Conservation (phyloP, 1,140 invertebrate genomes). For the Trachelipus rathkii region DNA sequence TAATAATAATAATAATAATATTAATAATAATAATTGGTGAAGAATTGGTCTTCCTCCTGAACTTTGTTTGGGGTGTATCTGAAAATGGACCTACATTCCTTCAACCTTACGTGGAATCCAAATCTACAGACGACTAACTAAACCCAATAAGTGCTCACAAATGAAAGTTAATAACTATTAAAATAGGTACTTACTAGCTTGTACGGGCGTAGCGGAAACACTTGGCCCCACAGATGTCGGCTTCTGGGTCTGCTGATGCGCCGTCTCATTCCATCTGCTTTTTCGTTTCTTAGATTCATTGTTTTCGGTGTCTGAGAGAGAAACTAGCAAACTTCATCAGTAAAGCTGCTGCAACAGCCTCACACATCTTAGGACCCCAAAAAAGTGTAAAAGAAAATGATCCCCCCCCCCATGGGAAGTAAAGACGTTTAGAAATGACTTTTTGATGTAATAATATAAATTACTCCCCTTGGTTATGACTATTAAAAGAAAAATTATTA, state of each 20-base stretch:
- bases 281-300: neutral
- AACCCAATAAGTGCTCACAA: too few relatives aligned
- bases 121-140: too few relatives aligned
- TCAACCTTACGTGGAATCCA: too few relatives aligned
- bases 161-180: neutral
- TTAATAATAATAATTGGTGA: too few relatives aligned
- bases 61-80: too few relatives aligned
- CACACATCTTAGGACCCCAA: conserved; percentile 1
- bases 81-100: too few relatives aligned
- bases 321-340: conserved; percentile 12
- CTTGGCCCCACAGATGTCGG: neutral
- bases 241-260: neutral
- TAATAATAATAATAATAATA: too few relatives aligned
- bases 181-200: neutral
- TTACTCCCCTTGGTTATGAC: too few relatives aligned
- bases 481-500: too few relatives aligned
- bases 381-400: neutral
- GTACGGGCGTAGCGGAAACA: neutral
- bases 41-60: too few relatives aligned
- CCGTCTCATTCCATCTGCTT: neutral
- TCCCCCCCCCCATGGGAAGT: neutral
- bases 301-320: neutral
- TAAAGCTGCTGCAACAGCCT: neutral
- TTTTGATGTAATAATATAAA: too few relatives aligned
- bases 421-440: neutral